phyloP scores from a whole-genome alignment of 2,797 vertebrate genomes.

The Sebastes cheni region DNA sequence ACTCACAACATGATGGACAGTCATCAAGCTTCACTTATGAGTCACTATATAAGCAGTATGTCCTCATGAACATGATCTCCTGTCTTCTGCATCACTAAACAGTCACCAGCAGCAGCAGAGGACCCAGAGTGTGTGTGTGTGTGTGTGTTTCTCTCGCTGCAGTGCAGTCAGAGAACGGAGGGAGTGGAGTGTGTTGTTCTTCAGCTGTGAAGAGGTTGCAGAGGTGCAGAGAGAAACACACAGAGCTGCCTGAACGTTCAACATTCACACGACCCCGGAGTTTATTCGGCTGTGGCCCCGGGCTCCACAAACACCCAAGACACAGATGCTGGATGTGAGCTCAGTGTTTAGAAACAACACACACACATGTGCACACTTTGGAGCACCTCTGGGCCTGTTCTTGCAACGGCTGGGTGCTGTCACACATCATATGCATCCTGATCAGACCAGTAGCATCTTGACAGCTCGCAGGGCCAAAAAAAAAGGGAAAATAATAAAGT shows the following conservation, averaged over 20 bases:
- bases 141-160: conserved; percentile 37
- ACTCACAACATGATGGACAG: not conserved
- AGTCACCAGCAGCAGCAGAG: conserved; percentile 27
- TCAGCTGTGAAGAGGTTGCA: conserved; percentile 64
- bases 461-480: conserved; percentile 11
- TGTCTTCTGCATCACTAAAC: conserved; percentile 40
- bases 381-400: conserved; percentile 36
- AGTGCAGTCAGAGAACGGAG: conserved; percentile 58
- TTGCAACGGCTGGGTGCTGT: conserved; percentile 24
- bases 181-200: conserved; percentile 68
- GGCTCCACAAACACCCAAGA: conserved; percentile 66
- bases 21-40: conserved; percentile 14
- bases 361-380: not conserved
- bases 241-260: conserved; percentile 59
- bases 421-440: conserved; percentile 48
- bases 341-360: conserved; percentile 15
- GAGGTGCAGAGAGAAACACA: conserved; percentile 53
- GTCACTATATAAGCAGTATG: not conserved
- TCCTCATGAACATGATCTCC: conserved; percentile 6
- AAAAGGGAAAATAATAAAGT: not conserved
- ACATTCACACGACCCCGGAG: conserved; percentile 72
- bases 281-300: conserved; percentile 58
- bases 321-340: conserved; percentile 61
- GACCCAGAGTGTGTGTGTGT: conserved; percentile 6
- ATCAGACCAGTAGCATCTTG: conserved; percentile 13